Conservation (phyloP, 2,797 vertebrate species). For the Lophius americanus region DNA sequence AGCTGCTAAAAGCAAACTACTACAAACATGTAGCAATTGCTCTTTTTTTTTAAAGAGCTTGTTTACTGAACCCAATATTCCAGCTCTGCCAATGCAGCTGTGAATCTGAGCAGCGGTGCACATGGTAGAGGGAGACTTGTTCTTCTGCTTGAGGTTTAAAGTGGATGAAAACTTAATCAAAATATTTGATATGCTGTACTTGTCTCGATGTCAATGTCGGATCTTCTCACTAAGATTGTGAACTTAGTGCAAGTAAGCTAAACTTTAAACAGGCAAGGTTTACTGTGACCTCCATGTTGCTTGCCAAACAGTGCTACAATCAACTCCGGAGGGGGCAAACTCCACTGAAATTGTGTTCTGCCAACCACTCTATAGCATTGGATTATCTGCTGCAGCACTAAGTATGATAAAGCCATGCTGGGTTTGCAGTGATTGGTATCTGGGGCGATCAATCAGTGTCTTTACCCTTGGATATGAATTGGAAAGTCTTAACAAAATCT, state of each 20-base stretch:
- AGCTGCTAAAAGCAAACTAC: not conserved
- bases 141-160: not conserved
- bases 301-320: constrained; percentile 49
- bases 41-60: not conserved
- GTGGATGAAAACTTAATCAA: not conserved
- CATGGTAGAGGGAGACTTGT: constrained; percentile 26
- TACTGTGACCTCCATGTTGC: constrained; percentile 29
- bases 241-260: constrained; percentile 32
- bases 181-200: not conserved
- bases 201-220: not conserved
- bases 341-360: constrained; percentile 47
- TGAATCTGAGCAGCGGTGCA: constrained; percentile 38
- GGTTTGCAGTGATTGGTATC: constrained; percentile 1
- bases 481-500: not conserved
- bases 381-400: constrained; percentile 29
- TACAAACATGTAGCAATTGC: not conserved
- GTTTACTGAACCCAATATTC: not conserved
- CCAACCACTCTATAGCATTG: constrained; percentile 13
- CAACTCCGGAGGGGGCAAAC: constrained; percentile 60
- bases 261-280: constrained; percentile 53
- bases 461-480: not conserved
- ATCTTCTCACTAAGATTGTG: constrained; percentile 12
- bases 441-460: not conserved
- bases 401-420: constrained; percentile 29
- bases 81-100: constrained; percentile 27